Evolutionary conservation across 1,140 invertebrate species (phyloP), one percentile per base, ranked within the genome.

Genomic region (Drosophila gunungcola): DNA sequence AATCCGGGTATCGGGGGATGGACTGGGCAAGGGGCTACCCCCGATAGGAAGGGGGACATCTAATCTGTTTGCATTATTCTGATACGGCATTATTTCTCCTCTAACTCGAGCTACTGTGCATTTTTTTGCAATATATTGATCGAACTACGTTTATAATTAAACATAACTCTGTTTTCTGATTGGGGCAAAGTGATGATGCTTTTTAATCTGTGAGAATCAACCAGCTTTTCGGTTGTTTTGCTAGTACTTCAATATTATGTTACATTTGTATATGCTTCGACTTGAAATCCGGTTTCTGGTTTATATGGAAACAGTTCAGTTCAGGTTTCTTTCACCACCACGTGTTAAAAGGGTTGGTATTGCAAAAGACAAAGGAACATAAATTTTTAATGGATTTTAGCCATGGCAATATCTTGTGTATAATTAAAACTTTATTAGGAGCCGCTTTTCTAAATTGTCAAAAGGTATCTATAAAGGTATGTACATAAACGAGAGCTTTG

Each of bases 21-120:
- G 29, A 4, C 12, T 11, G 61, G 41, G 41, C n/a, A 10, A 32
- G 27, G 36, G 41, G n/a, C 29, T 12, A 48, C 3, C n/a, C 29
- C 29, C 41, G 48, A 69, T 67, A 65, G 65, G 61, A 34, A 34
- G 16, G 41, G 63, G 65, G 38, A 67, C 36, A 68, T 51, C 36
- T 69, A 69, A 69, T 69, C 67, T 70, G 36, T 45, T 72, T 49
- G 52, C 67, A 42, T 70, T 72, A 57, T 70, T 70, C 65, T 72
- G 65, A 72, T 72, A 70, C 52, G 67, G 48, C 43, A 57, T 70
- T 48, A 56, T 27, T 34, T 36, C 64, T 36, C 45, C 65, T 13
- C 38, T 16, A 70, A 70, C 57, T 45, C 64, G 65, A 32, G 36
- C 38, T 38, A 41, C 27, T 29, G 13, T 21, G 29, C 12, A 25